Percentiles rank a stretch among this genome's conserved stretches.
phyloP scores from a whole-genome alignment of 2,113 vertebrate genomes.

The Amazona vittata region DNA sequence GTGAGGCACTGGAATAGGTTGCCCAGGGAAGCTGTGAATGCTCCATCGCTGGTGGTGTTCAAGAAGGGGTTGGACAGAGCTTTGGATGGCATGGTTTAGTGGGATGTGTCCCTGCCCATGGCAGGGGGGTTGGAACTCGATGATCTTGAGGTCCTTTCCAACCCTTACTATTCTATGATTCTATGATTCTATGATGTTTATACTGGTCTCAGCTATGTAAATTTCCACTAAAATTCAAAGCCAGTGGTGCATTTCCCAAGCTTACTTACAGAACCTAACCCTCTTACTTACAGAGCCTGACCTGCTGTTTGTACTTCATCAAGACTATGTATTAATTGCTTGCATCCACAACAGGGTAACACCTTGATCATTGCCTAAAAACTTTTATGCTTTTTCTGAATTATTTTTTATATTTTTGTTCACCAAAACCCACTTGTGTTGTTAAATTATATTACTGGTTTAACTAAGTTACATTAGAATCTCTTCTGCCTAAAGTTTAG shows the following conservation, averaged over 20 bases:
- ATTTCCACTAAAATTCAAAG: background rate
- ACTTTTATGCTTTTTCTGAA: background rate
- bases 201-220: background rate
- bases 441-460: background rate
- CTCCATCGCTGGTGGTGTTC: no score
- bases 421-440: background rate
- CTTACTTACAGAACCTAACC: background rate
- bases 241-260: background rate
- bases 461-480: background rate
- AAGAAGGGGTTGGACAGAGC: no score
- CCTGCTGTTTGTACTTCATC: background rate
- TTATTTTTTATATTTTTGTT: background rate
- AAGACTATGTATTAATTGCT: background rate
- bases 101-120: no score
- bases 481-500: background rate
- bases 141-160: no score
- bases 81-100: no score
- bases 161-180: no score
- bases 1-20: no score
- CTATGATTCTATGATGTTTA: background rate
- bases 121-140: no score
- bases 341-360: background rate
- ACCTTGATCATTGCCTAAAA: background rate
- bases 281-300: background rate
- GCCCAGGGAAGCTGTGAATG: no score